Percentiles rank a stretch among this genome's conserved stretches.
phyloP scores from a whole-genome alignment of 2,113 vertebrate genomes.

The Gallinago paraguaiae region DNA sequence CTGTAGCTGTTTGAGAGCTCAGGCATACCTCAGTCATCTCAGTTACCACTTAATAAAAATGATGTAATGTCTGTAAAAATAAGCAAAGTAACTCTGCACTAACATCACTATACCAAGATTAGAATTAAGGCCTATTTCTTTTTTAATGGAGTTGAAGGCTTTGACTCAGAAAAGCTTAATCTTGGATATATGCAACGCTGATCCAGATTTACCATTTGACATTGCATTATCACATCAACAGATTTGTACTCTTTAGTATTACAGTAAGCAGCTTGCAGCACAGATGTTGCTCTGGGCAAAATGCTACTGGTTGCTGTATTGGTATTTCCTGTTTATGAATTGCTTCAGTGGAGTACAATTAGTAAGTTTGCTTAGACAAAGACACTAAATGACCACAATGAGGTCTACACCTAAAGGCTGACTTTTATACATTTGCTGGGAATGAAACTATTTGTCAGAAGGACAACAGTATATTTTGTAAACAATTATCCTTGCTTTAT shows the following conservation, averaged over 20 bases:
- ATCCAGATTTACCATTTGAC: constrained; percentile 40
- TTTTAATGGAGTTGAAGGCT: constrained; percentile 30
- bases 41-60: background rate
- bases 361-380: background rate
- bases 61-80: background rate
- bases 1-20: background rate
- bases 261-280: constrained; percentile 28
- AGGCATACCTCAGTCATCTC: background rate
- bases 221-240: constrained; percentile 15
- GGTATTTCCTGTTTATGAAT: background rate
- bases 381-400: background rate
- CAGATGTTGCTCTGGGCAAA: constrained; percentile 37
- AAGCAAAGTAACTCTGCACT: background rate
- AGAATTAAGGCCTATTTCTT: constrained; percentile 14
- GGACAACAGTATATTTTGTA: background rate
- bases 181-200: background rate
- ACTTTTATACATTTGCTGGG: background rate
- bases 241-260: constrained; percentile 11
- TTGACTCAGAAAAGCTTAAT: constrained; percentile 26
- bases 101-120: background rate
- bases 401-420: background rate
- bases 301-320: background rate
- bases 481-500: background rate
- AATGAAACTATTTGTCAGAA: background rate
- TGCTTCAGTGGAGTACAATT: background rate